Evolutionary conservation across 1,140 invertebrate genomes (phyloP).

Genomic region (Parasteatoda tepidariorum): DNA sequence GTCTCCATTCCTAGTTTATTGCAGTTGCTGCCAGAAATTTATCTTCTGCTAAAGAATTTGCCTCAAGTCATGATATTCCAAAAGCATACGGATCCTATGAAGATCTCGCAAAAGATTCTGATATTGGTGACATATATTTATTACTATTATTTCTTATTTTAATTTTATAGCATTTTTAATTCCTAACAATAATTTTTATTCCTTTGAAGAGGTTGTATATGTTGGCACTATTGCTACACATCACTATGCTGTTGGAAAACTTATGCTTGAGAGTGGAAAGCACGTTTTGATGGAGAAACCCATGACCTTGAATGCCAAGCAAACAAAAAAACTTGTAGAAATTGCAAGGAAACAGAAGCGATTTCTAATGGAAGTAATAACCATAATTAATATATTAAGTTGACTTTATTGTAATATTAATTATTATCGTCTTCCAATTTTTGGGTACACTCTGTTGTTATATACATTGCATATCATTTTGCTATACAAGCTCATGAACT

Average conservation of each 20-base stretch:
- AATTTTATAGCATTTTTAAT: not conserved
- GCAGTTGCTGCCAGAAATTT: constrained; percentile 79
- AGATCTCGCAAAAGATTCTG: constrained; percentile 77
- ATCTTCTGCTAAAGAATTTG: constrained; percentile 79
- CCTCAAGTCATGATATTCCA: constrained; percentile 76
- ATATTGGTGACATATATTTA: constrained; percentile 76
- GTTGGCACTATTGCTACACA: constrained; percentile 78
- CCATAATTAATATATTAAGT: too few relatives aligned
- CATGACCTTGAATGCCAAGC: constrained; percentile 78
- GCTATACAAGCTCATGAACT: too few relatives aligned
- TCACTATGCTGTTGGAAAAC: constrained; percentile 76
- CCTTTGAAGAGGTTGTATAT: constrained; percentile 80
- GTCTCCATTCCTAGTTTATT: constrained; percentile 73
- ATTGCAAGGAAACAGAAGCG: constrained; percentile 71
- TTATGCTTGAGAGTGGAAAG: constrained; percentile 81
- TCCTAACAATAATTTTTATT: not conserved
- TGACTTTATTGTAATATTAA: too few relatives aligned
- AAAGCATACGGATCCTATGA: constrained; percentile 81
- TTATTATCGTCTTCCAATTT: too few relatives aligned
- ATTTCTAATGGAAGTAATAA: constrained; percentile 80
- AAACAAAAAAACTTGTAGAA: constrained; percentile 65
- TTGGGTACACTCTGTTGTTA: too few relatives aligned
- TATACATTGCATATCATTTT: too few relatives aligned
- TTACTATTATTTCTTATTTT: not conserved
- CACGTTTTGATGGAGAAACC: constrained; percentile 89